Conservation (phyloP, 2,113 vertebrate genomes). For the Hiodon alosoides region DNA sequence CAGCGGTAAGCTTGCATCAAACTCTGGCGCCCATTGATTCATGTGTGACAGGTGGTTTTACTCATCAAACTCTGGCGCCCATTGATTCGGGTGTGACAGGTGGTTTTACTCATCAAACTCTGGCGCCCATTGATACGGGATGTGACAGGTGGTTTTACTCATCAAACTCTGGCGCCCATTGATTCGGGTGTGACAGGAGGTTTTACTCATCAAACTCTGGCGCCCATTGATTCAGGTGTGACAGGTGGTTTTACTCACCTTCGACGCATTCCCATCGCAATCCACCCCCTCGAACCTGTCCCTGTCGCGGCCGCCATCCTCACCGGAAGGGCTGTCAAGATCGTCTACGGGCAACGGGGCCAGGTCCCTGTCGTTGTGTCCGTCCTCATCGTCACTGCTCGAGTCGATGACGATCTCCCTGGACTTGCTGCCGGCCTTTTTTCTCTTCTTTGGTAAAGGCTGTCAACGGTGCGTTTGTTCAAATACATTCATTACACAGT, state of each 20-base stretch:
- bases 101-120: no score
- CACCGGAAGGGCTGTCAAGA: constrained; percentile 43
- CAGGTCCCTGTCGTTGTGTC: constrained; percentile 61
- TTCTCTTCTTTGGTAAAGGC: constrained; percentile 60
- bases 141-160: no score
- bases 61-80: no score
- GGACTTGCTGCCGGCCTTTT: constrained; percentile 68
- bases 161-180: no score
- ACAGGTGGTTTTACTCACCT: constrained; percentile 31
- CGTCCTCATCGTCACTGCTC: constrained; percentile 86
- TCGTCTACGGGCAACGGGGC: constrained; percentile 24
- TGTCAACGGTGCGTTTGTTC: constrained; percentile 27
- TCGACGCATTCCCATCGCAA: constrained; percentile 65
- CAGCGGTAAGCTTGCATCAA: no score
- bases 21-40: no score
- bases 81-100: no score
- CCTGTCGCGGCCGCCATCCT: constrained; percentile 51
- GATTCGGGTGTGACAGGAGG: neutral
- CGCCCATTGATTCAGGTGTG: neutral
- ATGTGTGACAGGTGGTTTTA: no score
- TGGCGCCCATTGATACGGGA: no score
- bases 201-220: neutral
- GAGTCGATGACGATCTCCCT: constrained; percentile 91
- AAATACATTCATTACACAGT: neutral
- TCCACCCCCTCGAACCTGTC: constrained; percentile 57